phyloP scores from a whole-genome alignment of 1,140 invertebrate genomes.

The Chlorops oryzae region DNA sequence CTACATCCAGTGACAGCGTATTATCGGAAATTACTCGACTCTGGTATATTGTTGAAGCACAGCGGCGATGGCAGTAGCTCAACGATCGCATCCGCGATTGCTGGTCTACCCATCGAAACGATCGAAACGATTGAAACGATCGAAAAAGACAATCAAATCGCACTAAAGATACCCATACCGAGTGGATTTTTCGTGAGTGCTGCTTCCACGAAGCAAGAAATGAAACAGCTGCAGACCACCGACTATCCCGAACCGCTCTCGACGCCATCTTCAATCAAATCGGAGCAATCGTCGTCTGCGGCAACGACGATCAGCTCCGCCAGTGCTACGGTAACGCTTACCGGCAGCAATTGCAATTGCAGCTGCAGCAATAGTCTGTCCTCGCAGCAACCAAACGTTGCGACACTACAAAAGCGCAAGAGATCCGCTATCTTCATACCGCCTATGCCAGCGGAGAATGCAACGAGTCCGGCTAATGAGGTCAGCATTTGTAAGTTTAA shows the following conservation, averaged over 20 bases:
- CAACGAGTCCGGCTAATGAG: constrained; percentile 68
- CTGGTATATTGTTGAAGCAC: constrained; percentile 15
- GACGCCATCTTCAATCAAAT: constrained; percentile 8
- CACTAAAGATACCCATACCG: constrained; percentile 41
- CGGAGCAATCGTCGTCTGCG: constrained; percentile 32
- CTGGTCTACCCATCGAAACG: constrained; percentile 32
- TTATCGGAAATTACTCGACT: constrained; percentile 61
- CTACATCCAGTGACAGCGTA: constrained; percentile 68
- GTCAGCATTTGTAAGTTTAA: constrained; percentile 90
- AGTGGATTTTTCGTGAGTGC: constrained; percentile 27
- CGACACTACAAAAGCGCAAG: constrained; percentile 62
- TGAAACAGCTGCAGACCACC: not conserved
- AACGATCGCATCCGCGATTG: constrained; percentile 1
- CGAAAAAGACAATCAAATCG: constrained; percentile 42
- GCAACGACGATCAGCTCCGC: constrained; percentile 17
- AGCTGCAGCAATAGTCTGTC: constrained; percentile 21
- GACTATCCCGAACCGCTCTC: constrained; percentile 18
- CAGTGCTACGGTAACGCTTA: constrained; percentile 12
- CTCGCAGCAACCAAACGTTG: constrained; percentile 23
- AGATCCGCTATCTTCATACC: constrained; percentile 76
- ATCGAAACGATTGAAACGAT: no score
- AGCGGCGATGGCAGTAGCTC: no score
- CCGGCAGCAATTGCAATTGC: constrained; percentile 21
- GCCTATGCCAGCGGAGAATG: constrained; percentile 64
- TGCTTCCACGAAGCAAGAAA: constrained; percentile 5